Base-by-base conservation (phyloP, 2,888 invertebrate genomes). In the Gymnosoma rotundatum region DNA sequence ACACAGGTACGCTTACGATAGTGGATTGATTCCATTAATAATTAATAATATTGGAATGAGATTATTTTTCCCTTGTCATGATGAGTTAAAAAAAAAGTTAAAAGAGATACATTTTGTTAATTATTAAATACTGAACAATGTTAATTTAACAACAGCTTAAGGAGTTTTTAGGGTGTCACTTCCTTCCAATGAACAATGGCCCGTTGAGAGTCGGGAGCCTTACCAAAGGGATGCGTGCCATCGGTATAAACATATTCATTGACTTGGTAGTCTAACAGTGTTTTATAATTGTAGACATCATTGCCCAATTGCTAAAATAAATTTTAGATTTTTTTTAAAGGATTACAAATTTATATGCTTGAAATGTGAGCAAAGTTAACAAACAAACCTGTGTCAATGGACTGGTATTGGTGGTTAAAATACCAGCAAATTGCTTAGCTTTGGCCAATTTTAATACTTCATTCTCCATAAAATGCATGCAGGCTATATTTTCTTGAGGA, bases 331-430 rank as follows among this genome's bases (percentile, higher is more conserved):
- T 38, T 38, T 38, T 42, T 42, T 42, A 48, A 48, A 1, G 2
- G 12, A 45, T 16, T 45, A 45, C 14, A 45, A 45, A 18, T 18
- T 18, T 6, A 18, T 3, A 5, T 52, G 8, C n/a, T 20, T 18
- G 18, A 52, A 18, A 52, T 52, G 18, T 7, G n/a, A 16, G 2
- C 2, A 14, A n/a, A 48, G 16, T 12, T 42, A 42, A 42, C 12
- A 2, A 10, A 56, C 69, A 32, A 93, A 96, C 96, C 94, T 96
- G 96, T 36, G 97, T 97, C n/a, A 97, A 93, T 0, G 97, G 96
- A 89, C 95, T 97, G 32, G 97, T 97, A 90, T 97, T 97, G 4
- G 97, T 97, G 2, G 97, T 97, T 87, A 97, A 95, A 36, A 97
- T 95, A 0, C 97, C 97, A 0, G 93, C 92, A 90, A 95, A 97